A percentile compares a stretch with the other conserved stretches of the same genome.
Evolutionary conservation across 2,113 vertebrate species (phyloP).

Genomic region (Hippopotamus amphibius): DNA sequence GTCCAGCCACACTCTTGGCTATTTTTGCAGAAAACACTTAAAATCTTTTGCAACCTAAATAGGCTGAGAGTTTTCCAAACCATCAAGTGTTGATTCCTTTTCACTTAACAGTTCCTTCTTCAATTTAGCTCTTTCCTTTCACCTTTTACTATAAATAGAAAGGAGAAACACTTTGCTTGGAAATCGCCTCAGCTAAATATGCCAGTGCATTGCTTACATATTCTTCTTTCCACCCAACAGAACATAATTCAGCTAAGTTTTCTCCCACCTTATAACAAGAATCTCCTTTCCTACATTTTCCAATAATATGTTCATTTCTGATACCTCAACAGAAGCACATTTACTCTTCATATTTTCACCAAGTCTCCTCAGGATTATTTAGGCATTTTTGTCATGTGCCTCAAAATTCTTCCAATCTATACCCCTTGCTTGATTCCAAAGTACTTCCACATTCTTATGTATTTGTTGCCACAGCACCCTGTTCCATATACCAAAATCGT

Average conservation of each 20-base stretch:
- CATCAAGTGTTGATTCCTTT: too few relatives aligned
- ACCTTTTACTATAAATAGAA: background rate
- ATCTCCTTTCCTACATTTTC: background rate
- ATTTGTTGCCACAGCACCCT: background rate
- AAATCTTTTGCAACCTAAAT: background rate
- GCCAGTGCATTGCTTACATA: too few relatives aligned
- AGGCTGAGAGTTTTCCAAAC: background rate
- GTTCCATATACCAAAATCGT: background rate
- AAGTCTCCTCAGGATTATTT: background rate
- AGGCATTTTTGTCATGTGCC: background rate
- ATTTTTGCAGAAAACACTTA: background rate
- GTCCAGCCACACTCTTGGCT: background rate
- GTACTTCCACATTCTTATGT: background rate
- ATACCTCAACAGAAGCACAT: background rate
- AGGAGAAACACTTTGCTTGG: background rate
- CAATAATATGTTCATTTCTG: background rate
- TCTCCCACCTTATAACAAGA: background rate
- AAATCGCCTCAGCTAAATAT: too few relatives aligned
- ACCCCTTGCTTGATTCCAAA: background rate
- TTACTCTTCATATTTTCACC: background rate
- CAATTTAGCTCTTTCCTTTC: background rate
- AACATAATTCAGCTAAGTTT: background rate
- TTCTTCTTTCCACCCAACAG: background rate
- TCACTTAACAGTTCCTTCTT: background rate
- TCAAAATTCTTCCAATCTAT: background rate